Evolutionary conservation across 2,888 invertebrate species (phyloP), one percentile per base, ranked within the genome.

Genomic region (Amaurobius ferox): DNA sequence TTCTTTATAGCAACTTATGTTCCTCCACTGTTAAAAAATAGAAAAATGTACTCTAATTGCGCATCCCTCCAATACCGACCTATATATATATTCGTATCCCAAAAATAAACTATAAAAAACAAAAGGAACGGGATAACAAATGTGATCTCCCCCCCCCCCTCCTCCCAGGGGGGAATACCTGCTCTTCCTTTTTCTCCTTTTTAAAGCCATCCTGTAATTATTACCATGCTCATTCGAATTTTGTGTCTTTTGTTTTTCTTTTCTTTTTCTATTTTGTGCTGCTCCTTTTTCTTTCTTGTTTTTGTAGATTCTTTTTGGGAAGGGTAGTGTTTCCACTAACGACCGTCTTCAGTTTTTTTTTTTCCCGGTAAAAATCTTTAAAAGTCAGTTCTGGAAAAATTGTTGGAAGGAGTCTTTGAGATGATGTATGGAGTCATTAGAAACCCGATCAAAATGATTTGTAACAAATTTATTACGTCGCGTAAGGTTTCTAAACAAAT

Each of bases 151-250:
- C 26, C 64, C 30, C 16, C 32, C 6, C 62, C 26, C n/a, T 26
- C 11, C 62, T 30, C 64, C 29, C 32, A 19, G 26, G 39, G 16
- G 35, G 30, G n/a, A 30, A 29, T 64, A 64, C 29, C 29, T 30
- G 64, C 29, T 0, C 5, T 61, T 61, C 64, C 68, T 35, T 48
- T 30, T 39, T 71, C 72, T 40, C 48, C 61, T 30, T 32, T 70
- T 40, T 39, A 68, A 68, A 68, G 68, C 39, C 40, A 40, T 40
- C n/a, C 68, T 28, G 68, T 68, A 68, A 68, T 68, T 68, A 68
- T 68, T 68, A 23, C 68, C 40, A 30, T 32, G 35, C 35, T 68
- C 68, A 40, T 40, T 68, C 40, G 19, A 40, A 35, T 28, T 68
- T 68, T 40, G 39, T 23, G 13, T 28, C 40, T 26, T 28, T 28